Conservation (phyloP, 2,797 vertebrate genomes). For the Squalus acanthias region DNA sequence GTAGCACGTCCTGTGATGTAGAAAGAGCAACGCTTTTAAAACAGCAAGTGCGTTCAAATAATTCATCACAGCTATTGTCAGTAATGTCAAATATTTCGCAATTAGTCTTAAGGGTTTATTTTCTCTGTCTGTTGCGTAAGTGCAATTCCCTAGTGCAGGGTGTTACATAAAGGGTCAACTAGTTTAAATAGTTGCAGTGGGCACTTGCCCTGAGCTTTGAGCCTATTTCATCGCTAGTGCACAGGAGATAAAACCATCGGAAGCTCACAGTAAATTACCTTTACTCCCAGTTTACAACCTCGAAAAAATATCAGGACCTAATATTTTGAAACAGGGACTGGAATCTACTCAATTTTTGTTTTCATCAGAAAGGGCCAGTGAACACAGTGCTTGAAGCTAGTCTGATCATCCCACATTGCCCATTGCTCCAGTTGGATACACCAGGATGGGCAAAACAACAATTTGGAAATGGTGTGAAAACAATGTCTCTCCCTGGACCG, state of each 20-base stretch:
- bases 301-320: neutral
- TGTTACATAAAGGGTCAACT: neutral
- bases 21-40: neutral
- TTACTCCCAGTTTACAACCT: neutral
- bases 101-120: neutral
- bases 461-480: neutral
- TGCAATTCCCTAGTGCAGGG: neutral
- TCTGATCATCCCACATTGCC: neutral
- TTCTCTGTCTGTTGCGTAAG: neutral
- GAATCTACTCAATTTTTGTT: neutral
- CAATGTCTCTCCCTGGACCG: neutral
- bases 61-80: slow-evolving; percentile 45
- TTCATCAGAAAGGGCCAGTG: neutral
- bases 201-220: neutral
- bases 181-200: neutral
- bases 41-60: slow-evolving; percentile 42
- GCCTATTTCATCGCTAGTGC: neutral
- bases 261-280: neutral
- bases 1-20: slow-evolving; percentile 60
- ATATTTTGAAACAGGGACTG: neutral
- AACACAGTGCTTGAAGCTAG: neutral
- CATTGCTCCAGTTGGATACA: neutral
- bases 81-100: slow-evolving; percentile 37
- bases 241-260: neutral
- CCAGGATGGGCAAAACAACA: neutral